Evolutionary conservation across 2,113 vertebrate species (phyloP).

Genomic region (Okapia johnstoni): DNA sequence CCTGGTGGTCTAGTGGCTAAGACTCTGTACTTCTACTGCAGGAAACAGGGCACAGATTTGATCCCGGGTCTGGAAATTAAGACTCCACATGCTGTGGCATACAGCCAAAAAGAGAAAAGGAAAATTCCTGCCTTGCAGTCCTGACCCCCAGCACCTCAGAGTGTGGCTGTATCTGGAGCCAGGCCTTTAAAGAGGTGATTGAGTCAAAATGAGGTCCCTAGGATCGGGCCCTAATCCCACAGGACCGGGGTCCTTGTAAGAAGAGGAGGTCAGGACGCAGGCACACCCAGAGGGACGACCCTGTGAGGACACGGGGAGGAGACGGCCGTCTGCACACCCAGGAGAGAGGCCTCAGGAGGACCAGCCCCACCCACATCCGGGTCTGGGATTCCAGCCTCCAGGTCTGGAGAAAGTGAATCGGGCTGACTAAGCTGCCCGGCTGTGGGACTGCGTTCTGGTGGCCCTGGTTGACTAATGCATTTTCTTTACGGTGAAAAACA

Average conservation of each 20-base stretch:
- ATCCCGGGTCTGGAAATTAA: not conserved
- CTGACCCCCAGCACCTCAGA: not conserved
- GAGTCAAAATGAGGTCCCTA: not conserved
- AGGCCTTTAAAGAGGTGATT: not conserved
- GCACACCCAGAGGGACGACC: not conserved
- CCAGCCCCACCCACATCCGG: not conserved
- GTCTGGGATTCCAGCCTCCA: not conserved
- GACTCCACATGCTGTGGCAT: not conserved
- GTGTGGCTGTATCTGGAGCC: not conserved
- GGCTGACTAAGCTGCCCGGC: no score
- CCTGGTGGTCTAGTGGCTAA: accelerated
- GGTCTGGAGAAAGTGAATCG: accelerated
- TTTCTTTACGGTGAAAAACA: not conserved
- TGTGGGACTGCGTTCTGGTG: accelerated
- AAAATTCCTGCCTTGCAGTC: not conserved
- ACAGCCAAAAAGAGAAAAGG: not conserved
- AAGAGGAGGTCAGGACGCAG: not conserved
- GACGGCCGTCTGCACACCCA: accelerated
- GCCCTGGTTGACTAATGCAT: no score
- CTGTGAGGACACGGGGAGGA: not conserved
- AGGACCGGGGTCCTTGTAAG: not conserved
- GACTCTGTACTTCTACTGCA: not conserved
- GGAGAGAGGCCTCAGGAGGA: not conserved
- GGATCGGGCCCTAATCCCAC: not conserved
- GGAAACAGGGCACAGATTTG: not conserved